Base-by-base conservation (phyloP, 64 coral and sea anemone species). In the Stichodactyla helianthus region DNA sequence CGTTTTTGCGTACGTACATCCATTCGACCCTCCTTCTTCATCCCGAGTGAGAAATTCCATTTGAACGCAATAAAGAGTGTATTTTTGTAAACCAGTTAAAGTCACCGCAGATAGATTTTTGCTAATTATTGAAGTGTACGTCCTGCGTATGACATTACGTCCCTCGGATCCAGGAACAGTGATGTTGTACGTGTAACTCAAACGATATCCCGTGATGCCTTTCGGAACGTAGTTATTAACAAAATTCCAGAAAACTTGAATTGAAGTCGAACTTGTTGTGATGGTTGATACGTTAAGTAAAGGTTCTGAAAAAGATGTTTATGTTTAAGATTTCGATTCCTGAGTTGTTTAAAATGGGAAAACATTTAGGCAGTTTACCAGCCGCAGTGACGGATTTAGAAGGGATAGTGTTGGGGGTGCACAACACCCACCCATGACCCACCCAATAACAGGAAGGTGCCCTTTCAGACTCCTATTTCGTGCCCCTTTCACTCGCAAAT, bases 1-100 rank as follows among this genome's bases (percentile, higher is more conserved):
- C 19, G 89, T 90, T 10, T 31, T 28, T 20, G 61, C 15, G 51
- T 85, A 90, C 55, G 52, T 50, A 54, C 89, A 90, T 5, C 78
- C 78, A 51, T 81, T 54, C 5, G 50, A 52, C 6, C 52, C 78
- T 10, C 52, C 52, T 20, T 54, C 78, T 7, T 54, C 20, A 20
- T 22, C 20, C 17, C 13, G 14, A 18, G 52, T 54, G 9, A 81
- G 6, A 28, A 52, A 52, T 20, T 28, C 35, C 51, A 91, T 83
- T 50, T 57, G 79, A 59, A 91, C 22, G 16, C 90, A 91, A 82
- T 87, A 91, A 22, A 79, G 54, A 17, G 90, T 87, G 58, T 86
- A 74, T 9, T 68, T 53, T 26, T 51, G 64, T 16, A 91, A 85
- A n/a, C 79, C 22, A 54, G 15, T 53, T 53, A 91, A 54, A 6